Evolutionary conservation across 2,888 invertebrate species (phyloP), one percentile per base, ranked within the genome.

Genomic region (Phengaris arion): DNA sequence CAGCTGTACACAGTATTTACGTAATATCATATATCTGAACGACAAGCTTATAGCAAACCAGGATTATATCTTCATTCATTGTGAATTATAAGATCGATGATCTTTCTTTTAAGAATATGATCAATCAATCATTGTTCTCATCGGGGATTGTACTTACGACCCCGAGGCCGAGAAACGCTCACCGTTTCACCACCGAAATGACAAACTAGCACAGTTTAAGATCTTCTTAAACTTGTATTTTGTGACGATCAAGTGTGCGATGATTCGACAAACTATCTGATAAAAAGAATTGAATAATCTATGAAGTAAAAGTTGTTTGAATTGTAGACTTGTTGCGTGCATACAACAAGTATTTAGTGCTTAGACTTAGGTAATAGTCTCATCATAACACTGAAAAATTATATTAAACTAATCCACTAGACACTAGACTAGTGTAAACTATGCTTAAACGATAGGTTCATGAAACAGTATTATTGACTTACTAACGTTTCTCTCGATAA

Each of bases 91-190:
- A 68, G 15, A 35, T 15, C 9, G 8, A 68, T 13, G 12, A 74
- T n/a, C 15, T n/a, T 51, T 68, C 59, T 59, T 15, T 9, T 57
- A 15, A 59, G 59, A 59, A 59, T 59, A 22, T 59, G 59, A 59
- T 59, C 59, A 59, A 59, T 59, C 15, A 59, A 59, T 59, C 59
- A 59, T 59, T 59, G 59, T 22, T 15, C 59, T 59, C 59, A 15
- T 10, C 59, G 59, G 59, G 15, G 22, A 22, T 59, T 5, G 10
- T 22, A 59, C 22, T 22, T 22, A 9, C 59, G 59, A 59, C 59
- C 59, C 22, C 8, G 22, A 22, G 59, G 59, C 22, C 22, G 22
- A 59, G 22, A 22, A 4, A 9, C 15, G 15, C 22, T 59, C 59
- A 59, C 59, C 8, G 4, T 59, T 9, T 10, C 10, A 48, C 6